These are phyloP conservation scores for Phalacrocorax carbo DNA, from an alignment of 2,113 vertebrate species.

Conservation along the genomic window DNA sequence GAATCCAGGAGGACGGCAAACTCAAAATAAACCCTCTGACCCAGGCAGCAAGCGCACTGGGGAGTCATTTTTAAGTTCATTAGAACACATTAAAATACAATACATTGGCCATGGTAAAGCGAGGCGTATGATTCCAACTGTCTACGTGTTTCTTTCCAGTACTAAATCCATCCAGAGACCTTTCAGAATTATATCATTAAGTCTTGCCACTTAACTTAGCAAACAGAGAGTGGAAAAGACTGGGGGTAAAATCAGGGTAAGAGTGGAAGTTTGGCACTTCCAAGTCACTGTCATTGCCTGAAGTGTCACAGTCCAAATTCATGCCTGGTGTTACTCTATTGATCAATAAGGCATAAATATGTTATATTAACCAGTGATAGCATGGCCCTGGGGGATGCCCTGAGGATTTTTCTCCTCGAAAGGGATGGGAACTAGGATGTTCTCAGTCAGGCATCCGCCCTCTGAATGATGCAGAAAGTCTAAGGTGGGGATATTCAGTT, in stretches of 20 bases:
- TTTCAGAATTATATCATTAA: conserved; percentile 52
- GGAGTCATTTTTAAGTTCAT: conserved; percentile 49
- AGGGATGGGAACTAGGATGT: not conserved
- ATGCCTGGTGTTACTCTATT: not conserved
- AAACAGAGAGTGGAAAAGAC: conserved; percentile 21
- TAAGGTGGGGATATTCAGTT: not conserved
- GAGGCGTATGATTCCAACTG: conserved; percentile 30
- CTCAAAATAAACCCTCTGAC: conserved; percentile 49
- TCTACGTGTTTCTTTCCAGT: conserved; percentile 45
- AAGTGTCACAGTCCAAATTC: conserved; percentile 55
- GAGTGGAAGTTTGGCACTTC: conserved; percentile 31
- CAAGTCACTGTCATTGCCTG: conserved; percentile 24
- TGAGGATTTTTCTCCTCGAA: not conserved
- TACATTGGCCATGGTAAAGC: conserved; percentile 14
- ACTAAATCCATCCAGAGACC: conserved; percentile 47
- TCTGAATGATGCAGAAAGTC: not conserved
- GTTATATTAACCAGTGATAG: not conserved
- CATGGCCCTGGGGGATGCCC: not conserved
- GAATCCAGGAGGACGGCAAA: not conserved
- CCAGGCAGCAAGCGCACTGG: conserved; percentile 4
- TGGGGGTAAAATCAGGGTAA: conserved; percentile 30
- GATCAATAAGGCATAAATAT: conserved; percentile 34
- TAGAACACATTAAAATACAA: conserved; percentile 62
- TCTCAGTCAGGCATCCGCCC: not conserved
- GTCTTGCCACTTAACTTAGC: not conserved